Conservation (phyloP, 2,797 vertebrate species). For the Bufotes viridis region DNA sequence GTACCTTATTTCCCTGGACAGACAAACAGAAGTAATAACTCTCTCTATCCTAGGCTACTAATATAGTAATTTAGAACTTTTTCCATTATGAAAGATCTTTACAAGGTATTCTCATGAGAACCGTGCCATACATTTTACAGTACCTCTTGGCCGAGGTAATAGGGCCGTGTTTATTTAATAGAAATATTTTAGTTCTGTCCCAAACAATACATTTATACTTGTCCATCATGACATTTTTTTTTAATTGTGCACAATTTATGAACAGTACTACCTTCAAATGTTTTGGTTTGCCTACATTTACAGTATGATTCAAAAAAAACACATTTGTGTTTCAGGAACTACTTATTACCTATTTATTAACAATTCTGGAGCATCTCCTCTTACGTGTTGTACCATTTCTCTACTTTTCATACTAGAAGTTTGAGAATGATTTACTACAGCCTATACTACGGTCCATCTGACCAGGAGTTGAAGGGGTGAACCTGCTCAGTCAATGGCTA, state of each 20-base stretch:
- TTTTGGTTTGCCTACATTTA: not conserved
- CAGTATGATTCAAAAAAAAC: not conserved
- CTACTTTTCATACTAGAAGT: no score
- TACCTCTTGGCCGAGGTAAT: constrained; percentile 72
- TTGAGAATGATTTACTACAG: no score
- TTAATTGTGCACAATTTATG: constrained; percentile 35
- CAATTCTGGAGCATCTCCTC: no score
- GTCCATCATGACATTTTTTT: constrained; percentile 47
- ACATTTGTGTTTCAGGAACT: no score
- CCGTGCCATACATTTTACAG: constrained; percentile 73
- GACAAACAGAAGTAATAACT: constrained; percentile 89
- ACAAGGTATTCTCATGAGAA: constrained; percentile 72
- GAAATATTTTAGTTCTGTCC: constrained; percentile 78
- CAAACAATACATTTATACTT: constrained; percentile 74
- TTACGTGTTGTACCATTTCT: no score
- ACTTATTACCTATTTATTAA: no score
- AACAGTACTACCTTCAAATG: constrained; percentile 8
- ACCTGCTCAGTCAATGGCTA: no score
- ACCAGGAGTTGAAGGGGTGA: no score
- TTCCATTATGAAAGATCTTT: constrained; percentile 80
- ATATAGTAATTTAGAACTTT: constrained; percentile 77
- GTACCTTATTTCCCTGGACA: constrained; percentile 93
- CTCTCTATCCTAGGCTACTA: constrained; percentile 80
- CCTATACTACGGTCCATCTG: no score
- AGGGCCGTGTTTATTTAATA: constrained; percentile 84